Evolutionary conservation across 2,797 vertebrate genomes (phyloP).

Genomic region (Rhincodon typus): DNA sequence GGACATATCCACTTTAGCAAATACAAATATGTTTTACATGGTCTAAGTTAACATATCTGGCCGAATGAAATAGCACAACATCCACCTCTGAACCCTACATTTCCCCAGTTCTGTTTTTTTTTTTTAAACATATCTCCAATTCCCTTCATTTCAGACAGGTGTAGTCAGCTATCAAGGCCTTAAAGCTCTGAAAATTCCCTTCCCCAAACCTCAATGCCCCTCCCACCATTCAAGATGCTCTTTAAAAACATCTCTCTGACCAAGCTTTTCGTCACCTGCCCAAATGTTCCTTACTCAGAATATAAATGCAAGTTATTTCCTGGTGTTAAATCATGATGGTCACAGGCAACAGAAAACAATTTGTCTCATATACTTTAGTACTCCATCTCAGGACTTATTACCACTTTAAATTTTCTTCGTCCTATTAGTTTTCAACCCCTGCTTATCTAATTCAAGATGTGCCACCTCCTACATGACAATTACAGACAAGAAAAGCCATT

Average conservation of each 20-base stretch:
- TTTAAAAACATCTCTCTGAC: not conserved
- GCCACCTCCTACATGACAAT: not conserved
- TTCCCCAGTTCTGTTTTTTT: not conserved
- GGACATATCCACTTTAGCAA: not conserved
- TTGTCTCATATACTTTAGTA: not conserved
- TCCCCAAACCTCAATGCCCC: not conserved
- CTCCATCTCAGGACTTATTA: not conserved
- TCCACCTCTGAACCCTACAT: not conserved
- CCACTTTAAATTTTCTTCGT: not conserved
- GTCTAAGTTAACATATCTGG: not conserved
- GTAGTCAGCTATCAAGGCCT: not conserved
- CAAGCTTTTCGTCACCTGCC: not conserved
- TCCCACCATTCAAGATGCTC: not conserved
- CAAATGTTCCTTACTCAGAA: not conserved
- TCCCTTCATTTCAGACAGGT: not conserved
- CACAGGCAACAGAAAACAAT: not conserved
- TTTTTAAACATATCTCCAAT: not conserved
- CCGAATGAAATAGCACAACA: not conserved
- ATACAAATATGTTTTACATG: not conserved
- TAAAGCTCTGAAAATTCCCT: not conserved
- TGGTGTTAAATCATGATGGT: not conserved
- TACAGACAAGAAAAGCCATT: not conserved
- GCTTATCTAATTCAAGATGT: not conserved
- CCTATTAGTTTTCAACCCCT: not conserved
- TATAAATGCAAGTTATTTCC: not conserved